Evolutionary conservation across 2,888 invertebrate genomes (phyloP), one percentile per base, ranked within the genome.

Genomic region (Bhutanitis thaidina): DNA sequence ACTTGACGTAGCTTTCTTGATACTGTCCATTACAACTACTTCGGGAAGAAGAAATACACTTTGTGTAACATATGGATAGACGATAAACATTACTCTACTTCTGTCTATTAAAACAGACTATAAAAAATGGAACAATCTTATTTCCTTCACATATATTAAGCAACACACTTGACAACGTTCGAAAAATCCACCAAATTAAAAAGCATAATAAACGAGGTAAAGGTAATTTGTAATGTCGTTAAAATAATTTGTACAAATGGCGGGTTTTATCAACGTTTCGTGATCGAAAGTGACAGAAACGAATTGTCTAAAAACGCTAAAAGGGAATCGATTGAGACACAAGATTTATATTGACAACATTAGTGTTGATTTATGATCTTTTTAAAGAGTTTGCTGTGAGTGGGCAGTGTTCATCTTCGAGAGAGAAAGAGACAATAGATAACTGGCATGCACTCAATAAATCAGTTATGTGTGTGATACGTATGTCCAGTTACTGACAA

Each of bases 261-360:
- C 30, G 35, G 41, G 9, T 12, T 10, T 43, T 49, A 49, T 49
- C 49, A 14, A 14, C 1, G 20, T 49, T 41, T 49, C 49, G 49
- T 49, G 49, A 49, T 49, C 37, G 43, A 43, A 43, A 36, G 41
- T 43, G 49, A 49, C 49, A 43, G 20, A 20, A 30, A 49, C 20
- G 36, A 49, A 49, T 49, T 49, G 37, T 36, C 40, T 3, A 16
- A 38, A 29, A 12, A 40, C 41, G 16, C 16, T 37, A 30, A 43
- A 29, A 36, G 36, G 25, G 35, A 40, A 27, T 44, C 25, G 25
- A 37, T 49, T 49, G 49, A 29, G 49, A 49, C 41, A 49, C 15
- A 49, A 43, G 29, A 49, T 49, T 49, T 16, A 49, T 49, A 14
- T 13, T 5, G 20, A 20, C 14, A 27, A 14, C 47, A 40, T 49